Evolutionary conservation across 1,140 invertebrate species (phyloP).

Genomic region (Micrasema minimum): DNA sequence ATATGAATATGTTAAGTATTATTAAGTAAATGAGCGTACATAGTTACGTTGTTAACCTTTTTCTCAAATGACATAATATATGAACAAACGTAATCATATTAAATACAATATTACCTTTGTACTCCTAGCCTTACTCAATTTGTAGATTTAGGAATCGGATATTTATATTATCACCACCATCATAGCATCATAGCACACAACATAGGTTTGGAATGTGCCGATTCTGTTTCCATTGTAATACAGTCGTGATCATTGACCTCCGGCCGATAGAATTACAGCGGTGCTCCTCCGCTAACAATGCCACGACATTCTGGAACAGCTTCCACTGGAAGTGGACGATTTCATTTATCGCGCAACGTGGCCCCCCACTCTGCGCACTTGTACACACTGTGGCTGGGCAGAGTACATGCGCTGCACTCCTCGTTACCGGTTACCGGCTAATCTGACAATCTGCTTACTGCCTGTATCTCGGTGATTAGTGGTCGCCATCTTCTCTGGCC

Average conservation of each 20-base stretch:
- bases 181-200: not conserved
- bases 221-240: constrained; percentile 34
- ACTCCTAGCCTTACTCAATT: too few species aligned
- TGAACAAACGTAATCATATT: too few species aligned
- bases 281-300: constrained; percentile 30
- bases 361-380: constrained; percentile 11
- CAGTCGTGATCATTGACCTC: constrained; percentile 37
- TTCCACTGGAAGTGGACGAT: constrained; percentile 40
- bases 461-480: not conserved
- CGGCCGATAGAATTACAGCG: constrained; percentile 17
- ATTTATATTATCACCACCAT: too few species aligned
- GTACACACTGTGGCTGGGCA: not conserved
- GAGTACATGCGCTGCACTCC: not conserved
- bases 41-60: too few species aligned
- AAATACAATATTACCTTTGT: too few species aligned
- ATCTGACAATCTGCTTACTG: not conserved
- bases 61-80: too few species aligned
- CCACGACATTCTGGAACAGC: constrained; percentile 32
- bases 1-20: too few species aligned
- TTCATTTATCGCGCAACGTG: constrained; percentile 38
- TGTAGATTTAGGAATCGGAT: too few species aligned
- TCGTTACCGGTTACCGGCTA: too few species aligned
- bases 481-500: too few species aligned
- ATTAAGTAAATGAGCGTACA: too few species aligned
- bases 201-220: constrained; percentile 28